Conservation (phyloP, 2,113 vertebrate species). For the Psammodynastes pulverulentus region DNA sequence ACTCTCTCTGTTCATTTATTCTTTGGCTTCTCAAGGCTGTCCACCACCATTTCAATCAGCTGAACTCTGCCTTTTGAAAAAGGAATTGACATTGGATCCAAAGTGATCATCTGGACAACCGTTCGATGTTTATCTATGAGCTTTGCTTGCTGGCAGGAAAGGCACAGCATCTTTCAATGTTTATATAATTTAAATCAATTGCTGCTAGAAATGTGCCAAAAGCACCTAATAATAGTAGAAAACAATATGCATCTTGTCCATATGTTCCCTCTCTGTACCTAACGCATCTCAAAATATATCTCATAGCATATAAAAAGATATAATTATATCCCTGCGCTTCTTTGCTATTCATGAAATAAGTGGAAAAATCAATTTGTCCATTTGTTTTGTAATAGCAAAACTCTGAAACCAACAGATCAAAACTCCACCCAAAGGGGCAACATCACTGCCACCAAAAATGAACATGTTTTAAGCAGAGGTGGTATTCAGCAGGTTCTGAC, state of each 20-base stretch:
- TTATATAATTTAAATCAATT: neutral
- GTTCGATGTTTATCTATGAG: neutral
- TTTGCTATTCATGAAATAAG: neutral
- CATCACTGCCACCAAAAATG: neutral
- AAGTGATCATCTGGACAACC: conserved; percentile 29
- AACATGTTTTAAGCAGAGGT: neutral
- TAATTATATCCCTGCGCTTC: neutral
- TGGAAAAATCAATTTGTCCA: neutral
- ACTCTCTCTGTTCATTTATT: neutral
- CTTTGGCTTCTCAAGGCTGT: neutral
- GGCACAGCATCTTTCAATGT: neutral
- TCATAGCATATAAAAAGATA: neutral
- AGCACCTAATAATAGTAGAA: neutral
- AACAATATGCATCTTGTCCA: neutral
- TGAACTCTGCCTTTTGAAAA: conserved; percentile 44
- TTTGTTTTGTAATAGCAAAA: neutral
- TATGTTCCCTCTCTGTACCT: neutral
- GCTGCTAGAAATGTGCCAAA: neutral
- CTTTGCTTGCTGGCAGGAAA: conserved; percentile 3
- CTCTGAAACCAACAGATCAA: neutral
- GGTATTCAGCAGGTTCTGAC: no score
- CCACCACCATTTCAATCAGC: neutral
- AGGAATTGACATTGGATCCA: conserved; percentile 22
- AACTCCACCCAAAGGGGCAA: neutral
- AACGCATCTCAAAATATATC: neutral